Base-by-base conservation (phyloP, 2,797 vertebrate species). In the Morus bassanus region DNA sequence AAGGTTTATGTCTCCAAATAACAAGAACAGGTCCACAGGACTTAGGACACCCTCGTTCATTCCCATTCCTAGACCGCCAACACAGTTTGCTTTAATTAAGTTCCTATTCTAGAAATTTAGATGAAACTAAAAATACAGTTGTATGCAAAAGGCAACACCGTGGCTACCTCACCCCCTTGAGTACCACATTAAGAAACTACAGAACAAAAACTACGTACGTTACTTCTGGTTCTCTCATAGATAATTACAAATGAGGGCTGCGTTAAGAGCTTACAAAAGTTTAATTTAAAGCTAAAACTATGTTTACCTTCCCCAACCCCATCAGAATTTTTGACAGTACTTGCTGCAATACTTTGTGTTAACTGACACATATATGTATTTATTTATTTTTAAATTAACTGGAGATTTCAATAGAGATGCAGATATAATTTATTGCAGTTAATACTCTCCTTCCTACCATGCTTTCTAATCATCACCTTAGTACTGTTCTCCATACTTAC, bases 391-490 rank as follows among this genome's bases (percentile, higher is more conserved):
- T 78, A 87, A 78, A 69, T 65, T 74, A 70, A 86, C 16, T 59
- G n/a, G 13, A 59, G 57, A 80, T 48, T 86, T 85, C 53, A 86
- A 19, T 4, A 81, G 51, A 48, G 30, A 86, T n/a, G 41, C 10
- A 85, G 76, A 43, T 56, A 45, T 21, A 23, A 88, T 25, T 87
- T 46, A 72, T 3, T 88, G 31, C 22, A 80, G n/a, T 56, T 91
- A 85, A 75, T 10, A 72, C 9, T 57, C 41, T 46, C 45, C 48
- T 72, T 88, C 82, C 85, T 89, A 72, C 37, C 15, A 67, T 10
- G 10, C 22, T 77, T 89, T 81, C 57, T 81, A 75, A 93, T 84
- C 50, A 92, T 67, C 76, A 90, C 65, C 37, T 78, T 51, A 24
- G 73, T 79, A 78, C 60, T 61, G 50, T 12, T 94, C n/a, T 91